Evolutionary conservation across 2,113 vertebrate genomes (phyloP), one percentile per base, ranked within the genome.

Genomic region (Zonotrichia leucophrys): DNA sequence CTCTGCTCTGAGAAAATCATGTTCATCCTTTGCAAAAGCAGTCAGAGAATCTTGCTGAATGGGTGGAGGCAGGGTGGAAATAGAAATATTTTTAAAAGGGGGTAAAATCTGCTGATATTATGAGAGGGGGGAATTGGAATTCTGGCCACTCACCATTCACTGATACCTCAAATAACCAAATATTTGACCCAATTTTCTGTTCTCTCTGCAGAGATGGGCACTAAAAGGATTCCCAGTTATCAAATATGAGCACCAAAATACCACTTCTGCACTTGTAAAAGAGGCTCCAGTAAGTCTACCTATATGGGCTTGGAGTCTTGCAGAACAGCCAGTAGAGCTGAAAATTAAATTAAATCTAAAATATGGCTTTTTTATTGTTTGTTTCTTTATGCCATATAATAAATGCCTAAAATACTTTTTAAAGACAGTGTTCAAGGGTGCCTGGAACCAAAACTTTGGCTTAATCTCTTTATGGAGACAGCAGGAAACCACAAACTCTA

Each of bases 401-500:
- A 72, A 92, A 92, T 53, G 39, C 28, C 39, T 72, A 52, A 89
- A 93, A 87, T 47, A 76, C 70, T 80, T 81, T 85, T 76, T 74
- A 80, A 67, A 90, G 89, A 50, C 46, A 35, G 37, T 69, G 25
- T 69, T 76, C n/a, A 49, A 62, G 31, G 53, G 37, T 62, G 75
- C 28, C 63, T 77, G 70, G 33, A 92, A 89, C 52, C 33, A 81
- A 84, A 94, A 73, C 2, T 69, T 84, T 88, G 70, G 12, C 82
- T 89, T 63, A 89, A 21, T 72, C 5, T 81, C 50, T 87, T 87
- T 72, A 58, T 17, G 53, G 77, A 89, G 69, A 89, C 44, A 76
- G 37, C 44, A 89, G 44, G 49, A 93, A 95, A 93, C 80, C 77
- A 91, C 64, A 92, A 64, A 72, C 24, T 84, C 91, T 47, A 91